Conservation (phyloP, 2,113 vertebrate species). For the Oplegnathus fasciatus region DNA sequence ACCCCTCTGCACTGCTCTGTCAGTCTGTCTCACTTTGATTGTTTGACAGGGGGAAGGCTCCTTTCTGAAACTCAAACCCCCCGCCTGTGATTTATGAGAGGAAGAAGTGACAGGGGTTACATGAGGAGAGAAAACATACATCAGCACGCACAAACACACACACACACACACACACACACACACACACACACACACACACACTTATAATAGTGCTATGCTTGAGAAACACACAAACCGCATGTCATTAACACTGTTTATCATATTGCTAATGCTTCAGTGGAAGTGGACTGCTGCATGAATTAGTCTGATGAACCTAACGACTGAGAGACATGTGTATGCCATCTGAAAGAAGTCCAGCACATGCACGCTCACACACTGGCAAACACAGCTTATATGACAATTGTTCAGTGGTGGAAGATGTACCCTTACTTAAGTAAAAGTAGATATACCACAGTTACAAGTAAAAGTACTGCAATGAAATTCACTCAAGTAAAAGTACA, state of each 20-base stretch:
- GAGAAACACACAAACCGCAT: conserved; percentile 31
- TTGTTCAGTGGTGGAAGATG: background rate
- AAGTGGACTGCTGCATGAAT: conserved; percentile 46
- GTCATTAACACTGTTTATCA: conserved; percentile 70
- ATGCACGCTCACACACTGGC: conserved; percentile 11
- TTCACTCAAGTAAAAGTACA: background rate
- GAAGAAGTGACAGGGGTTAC: conserved; percentile 66
- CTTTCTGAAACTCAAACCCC: conserved; percentile 64
- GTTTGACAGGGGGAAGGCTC: conserved; percentile 70
- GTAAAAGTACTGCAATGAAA: background rate
- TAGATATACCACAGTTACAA: background rate
- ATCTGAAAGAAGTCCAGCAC: conserved; percentile 35
- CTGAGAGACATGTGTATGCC: conserved; percentile 40
- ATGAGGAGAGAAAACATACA: conserved; percentile 63
- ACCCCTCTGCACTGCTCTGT: conserved; percentile 50
- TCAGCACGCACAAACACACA: background rate
- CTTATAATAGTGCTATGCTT: conserved; percentile 25
- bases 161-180: conserved; percentile 9
- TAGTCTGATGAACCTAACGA: conserved; percentile 46
- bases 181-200: conserved; percentile 27
- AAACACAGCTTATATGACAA: background rate
- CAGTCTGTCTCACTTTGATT: conserved; percentile 56
- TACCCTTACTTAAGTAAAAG: background rate
- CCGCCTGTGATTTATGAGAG: conserved; percentile 76
- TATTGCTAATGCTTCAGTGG: conserved; percentile 41